phyloP scores from a whole-genome alignment of 2,113 vertebrate genomes.

The Limnothrissa miodon region DNA sequence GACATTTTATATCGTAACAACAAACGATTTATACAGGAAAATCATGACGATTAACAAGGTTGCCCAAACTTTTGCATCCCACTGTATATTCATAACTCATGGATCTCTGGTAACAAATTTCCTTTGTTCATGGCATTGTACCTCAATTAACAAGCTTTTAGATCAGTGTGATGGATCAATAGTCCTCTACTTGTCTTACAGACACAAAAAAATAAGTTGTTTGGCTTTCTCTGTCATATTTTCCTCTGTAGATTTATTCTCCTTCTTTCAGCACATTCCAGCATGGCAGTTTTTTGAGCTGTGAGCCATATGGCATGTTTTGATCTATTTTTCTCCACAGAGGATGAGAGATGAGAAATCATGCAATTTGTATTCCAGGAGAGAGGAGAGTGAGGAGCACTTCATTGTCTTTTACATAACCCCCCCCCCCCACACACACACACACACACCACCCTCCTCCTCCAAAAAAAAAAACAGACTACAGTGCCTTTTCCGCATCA shows the following conservation, averaged over 20 bases:
- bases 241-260: conserved; percentile 35
- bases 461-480: background rate
- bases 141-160: background rate
- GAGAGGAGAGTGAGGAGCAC: conserved; percentile 52
- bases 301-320: conserved; percentile 52
- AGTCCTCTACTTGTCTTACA: background rate
- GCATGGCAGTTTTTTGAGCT: conserved; percentile 40
- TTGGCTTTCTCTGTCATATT: conserved; percentile 24
- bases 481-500: conserved; percentile 33
- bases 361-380: conserved; percentile 52
- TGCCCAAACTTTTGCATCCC: too few relatives aligned
- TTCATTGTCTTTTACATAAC: conserved; percentile 55
- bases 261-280: conserved; percentile 48
- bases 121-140: background rate
- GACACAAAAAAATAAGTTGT: background rate
- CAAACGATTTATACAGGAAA: too few relatives aligned
- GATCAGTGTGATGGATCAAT: background rate
- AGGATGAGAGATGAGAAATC: conserved; percentile 22
- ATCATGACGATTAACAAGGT: too few relatives aligned
- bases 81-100: too few relatives aligned
- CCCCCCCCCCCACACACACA: background rate
- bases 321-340: conserved; percentile 44
- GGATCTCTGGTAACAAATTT: background rate
- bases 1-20: too few relatives aligned
- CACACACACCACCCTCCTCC: too few relatives aligned